Percentiles rank a stretch among this genome's conserved stretches.
Conservation (phyloP, 2,888 invertebrate genomes). For the Chrysotoxum bicinctum region DNA sequence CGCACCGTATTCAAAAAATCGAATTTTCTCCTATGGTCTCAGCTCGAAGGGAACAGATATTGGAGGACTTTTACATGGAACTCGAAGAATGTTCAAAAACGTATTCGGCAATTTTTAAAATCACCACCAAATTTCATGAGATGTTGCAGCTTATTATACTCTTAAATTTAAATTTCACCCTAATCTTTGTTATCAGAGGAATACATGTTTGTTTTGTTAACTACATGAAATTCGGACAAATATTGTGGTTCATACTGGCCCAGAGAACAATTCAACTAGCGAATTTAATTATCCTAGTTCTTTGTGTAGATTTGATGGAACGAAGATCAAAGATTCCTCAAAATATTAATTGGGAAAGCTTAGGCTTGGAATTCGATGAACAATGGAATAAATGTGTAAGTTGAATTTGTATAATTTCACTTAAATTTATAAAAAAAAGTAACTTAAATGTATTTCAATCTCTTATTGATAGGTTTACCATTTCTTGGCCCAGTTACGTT, state of each 20-base stretch:
- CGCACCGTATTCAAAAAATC: conserved; percentile 22
- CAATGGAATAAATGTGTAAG: conserved; percentile 78
- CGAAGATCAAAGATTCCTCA: conserved; percentile 74
- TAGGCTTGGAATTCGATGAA: conserved; percentile 76
- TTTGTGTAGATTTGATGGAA: conserved; percentile 75
- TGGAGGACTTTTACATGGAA: conserved; percentile 76
- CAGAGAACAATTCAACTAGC: conserved; percentile 74
- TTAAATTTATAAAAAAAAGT: not conserved
- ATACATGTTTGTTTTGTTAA: conserved; percentile 75
- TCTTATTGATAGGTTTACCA: not conserved
- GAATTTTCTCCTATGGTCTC: conserved; percentile 44
- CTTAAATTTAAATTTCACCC: conserved; percentile 77
- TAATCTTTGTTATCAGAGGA: conserved; percentile 75
- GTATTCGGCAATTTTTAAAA: conserved; percentile 75
- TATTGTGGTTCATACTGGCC: conserved; percentile 67
- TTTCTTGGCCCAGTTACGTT: not conserved
- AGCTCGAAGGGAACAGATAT: conserved; percentile 75
- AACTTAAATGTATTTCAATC: not conserved
- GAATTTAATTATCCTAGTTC: conserved; percentile 75
- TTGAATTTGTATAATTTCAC: not conserved
- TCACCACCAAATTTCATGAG: conserved; percentile 73
- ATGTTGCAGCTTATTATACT: conserved; percentile 77
- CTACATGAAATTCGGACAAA: conserved; percentile 70
- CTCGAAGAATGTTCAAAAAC: conserved; percentile 75
- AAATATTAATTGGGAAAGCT: conserved; percentile 75